Evolutionary conservation across 2,888 invertebrate genomes (phyloP), one percentile per base, ranked within the genome.

Genomic region (Euplexia lucipara): DNA sequence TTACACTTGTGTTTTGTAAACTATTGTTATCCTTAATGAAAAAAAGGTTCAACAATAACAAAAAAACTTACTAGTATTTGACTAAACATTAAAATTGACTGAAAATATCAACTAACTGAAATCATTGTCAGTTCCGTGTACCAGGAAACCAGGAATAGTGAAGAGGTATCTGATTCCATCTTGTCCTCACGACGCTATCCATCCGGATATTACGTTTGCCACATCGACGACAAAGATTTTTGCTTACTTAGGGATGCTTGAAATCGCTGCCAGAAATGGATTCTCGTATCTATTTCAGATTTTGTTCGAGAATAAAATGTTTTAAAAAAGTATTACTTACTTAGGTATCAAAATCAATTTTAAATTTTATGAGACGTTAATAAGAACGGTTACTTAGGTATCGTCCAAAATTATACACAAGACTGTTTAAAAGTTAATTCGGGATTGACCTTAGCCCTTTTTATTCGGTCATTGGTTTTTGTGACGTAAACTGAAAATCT

Each of bases 181-280:
- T 20, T 10, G 12, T 26, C 16, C 41, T n/a, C 10, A 20, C 32
- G 22, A 39, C 41, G 35, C 35, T 10, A 71, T 66, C 47, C 12
- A 34, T 47, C 39, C 60, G 32, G 30, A 39, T 67, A 44, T 72
- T 67, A 60, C 45, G 8, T 59, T 22, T 54, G 51, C 54, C 51
- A 60, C 32, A 60, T 67, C 54, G 34, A 32, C n/a, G 35, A 34
- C 35, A 37, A 32, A 44, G 45, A 56, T 71, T 72, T 72, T 72
- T 72, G 59, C 49, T 72, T 41, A 51, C 45, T 51, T 39, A 26
- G 45, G 34, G 34, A 70, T 44, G 39, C 66, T 56, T 59, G 54
- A 47, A 56, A 37, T 26, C n/a, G 22, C 18, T 41, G 14, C 32
- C 49, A 70, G 49, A 70, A 71, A 66, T 59, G 35, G 20, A 42